Conservation (phyloP, 2,113 vertebrate genomes). For the Anoura caudifer region DNA sequence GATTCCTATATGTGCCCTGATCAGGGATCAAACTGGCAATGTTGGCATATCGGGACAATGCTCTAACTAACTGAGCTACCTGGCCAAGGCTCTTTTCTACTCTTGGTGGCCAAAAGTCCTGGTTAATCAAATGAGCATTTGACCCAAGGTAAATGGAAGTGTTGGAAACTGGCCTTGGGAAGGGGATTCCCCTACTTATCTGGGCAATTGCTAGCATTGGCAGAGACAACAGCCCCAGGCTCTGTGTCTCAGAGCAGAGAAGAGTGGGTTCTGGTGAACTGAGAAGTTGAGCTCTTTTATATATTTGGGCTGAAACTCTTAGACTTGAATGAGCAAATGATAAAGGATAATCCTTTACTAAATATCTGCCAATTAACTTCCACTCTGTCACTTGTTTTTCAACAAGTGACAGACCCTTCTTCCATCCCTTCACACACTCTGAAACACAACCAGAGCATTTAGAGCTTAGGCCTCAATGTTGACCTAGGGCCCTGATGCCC, state of each 20-base stretch:
- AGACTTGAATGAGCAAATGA: neutral
- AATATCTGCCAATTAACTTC: neutral
- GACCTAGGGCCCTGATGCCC: neutral
- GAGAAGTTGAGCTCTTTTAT: neutral
- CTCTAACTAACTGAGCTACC: too few relatives aligned
- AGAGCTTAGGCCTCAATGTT: neutral
- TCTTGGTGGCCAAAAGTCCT: constrained; percentile 33
- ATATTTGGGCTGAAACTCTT: neutral
- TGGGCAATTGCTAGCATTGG: neutral
- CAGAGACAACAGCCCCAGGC: neutral
- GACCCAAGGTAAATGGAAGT: neutral
- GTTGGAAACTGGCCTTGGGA: constrained; percentile 10
- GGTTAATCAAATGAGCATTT: constrained; percentile 50
- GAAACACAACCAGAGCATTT: neutral
- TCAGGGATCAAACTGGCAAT: too few relatives aligned
- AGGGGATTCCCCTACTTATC: constrained; percentile 11
- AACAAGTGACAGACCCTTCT: neutral
- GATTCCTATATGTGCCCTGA: too few relatives aligned
- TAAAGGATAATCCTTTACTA: neutral
- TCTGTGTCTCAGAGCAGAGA: constrained; percentile 2
- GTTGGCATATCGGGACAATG: too few relatives aligned
- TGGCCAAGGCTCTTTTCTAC: neutral
- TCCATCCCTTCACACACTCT: neutral
- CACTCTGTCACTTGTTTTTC: neutral
- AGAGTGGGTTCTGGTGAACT: neutral